Evolutionary conservation across 2,888 invertebrate species (phyloP), one percentile per base, ranked within the genome.

Genomic region (Calliphora vomitoria): DNA sequence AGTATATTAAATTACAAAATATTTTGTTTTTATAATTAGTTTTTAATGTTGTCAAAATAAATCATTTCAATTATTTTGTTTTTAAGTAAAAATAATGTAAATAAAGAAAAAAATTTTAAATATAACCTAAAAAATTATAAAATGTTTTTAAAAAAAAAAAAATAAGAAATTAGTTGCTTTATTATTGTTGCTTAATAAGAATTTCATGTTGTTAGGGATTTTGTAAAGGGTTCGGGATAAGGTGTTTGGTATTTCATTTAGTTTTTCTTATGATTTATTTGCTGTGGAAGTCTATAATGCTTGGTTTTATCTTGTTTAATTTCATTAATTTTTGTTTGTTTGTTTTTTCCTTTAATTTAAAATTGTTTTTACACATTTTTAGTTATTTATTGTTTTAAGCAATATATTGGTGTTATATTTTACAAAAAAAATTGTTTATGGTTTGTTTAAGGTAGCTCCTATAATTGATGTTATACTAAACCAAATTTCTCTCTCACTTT

Each of bases 381-480:
- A 38, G 20, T 68, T 35, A 50, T 18, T 20, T 71, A 35, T 47
- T 10, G 15, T 64, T 75, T 62, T 50, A 80, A 82, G 58, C 82
- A 50, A 38, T 78, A 85, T 41, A 72, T 78, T 82, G 82, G 82
- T 85, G 81, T 85, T 78, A 78, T 50, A n/a, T 74, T 80, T 71
- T 75, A 69, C 41, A 53, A 50, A 6, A 25, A 53, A 50, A 6
- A 25, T 44, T 44, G 47, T 76, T 82, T 38, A 53, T 76, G n/a
- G 18, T 58, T 74, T 66, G 31, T 69, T n/a, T 58, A 66, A 50
- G 62, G 35, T 31, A 60, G 44, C 4, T 50, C n/a, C 50, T 55
- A 13, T 69, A 25, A 62, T 50, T 8, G 13, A 41, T 50, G 35
- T 20, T 13, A 44, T 31, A 11, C 10, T 62, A 6, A 31, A 60